phyloP scores from a whole-genome alignment of 2,888 invertebrate genomes.

The Cataglyphis rosenhaueri region DNA sequence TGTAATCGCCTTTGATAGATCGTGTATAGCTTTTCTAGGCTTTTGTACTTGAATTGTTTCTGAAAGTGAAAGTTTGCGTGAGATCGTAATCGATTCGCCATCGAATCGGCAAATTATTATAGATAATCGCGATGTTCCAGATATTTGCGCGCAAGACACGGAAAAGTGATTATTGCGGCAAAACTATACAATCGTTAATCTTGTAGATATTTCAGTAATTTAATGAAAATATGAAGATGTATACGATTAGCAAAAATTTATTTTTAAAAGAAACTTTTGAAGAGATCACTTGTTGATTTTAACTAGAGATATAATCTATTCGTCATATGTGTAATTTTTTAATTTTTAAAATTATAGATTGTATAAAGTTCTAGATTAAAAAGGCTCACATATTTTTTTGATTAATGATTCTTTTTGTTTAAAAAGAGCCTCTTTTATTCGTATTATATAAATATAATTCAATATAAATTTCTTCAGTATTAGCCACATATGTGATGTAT shows the following conservation, averaged over 20 bases:
- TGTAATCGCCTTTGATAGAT: constrained; percentile 92
- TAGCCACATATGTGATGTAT: not conserved
- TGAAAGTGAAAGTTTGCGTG: constrained; percentile 82
- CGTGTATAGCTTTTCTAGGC: constrained; percentile 91
- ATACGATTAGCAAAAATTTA: not conserved
- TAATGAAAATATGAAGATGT: not conserved
- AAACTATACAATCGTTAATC: not conserved
- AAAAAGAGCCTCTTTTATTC: not conserved
- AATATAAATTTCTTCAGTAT: not conserved
- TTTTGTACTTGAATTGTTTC: constrained; percentile 92
- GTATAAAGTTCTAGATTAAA: not conserved
- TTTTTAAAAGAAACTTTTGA: not conserved
- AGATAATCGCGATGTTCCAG: not conserved
- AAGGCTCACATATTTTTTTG: not conserved
- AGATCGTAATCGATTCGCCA: constrained; percentile 56
- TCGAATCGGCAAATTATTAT: constrained; percentile 2
- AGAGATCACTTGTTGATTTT: not conserved
- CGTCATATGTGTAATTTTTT: not conserved
- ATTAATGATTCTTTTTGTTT: not conserved
- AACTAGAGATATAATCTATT: not conserved
- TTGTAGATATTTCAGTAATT: constrained; percentile 16
- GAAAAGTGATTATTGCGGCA: constrained; percentile 13
- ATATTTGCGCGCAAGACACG: constrained; percentile 15
- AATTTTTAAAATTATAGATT: not conserved
- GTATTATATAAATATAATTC: not conserved